Evolutionary conservation across 1,140 invertebrate genomes (phyloP).

Genomic region (Drosophila pachea): DNA sequence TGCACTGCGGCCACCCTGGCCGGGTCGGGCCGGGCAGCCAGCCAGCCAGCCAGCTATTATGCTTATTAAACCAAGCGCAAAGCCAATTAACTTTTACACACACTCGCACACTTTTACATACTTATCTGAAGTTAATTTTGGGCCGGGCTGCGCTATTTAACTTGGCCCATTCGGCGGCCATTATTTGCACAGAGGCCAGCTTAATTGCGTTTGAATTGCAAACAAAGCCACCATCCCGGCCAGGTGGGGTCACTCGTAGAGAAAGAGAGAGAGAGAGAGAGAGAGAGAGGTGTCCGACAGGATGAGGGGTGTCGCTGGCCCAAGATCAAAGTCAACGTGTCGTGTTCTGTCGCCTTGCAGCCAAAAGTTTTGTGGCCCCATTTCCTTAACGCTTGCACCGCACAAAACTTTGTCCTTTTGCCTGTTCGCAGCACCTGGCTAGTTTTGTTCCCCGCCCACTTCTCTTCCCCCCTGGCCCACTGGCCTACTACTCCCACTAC

Average conservation of each 20-base stretch:
- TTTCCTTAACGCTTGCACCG: constrained; percentile 44
- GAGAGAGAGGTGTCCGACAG: background rate
- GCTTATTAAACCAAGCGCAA: constrained; percentile 65
- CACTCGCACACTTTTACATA: constrained; percentile 14
- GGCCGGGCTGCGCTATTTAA: constrained; percentile 37
- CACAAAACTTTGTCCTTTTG: constrained; percentile 68
- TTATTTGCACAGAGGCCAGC: constrained; percentile 40
- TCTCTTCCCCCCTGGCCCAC: background rate
- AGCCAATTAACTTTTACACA: constrained; percentile 60
- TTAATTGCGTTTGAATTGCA: constrained; percentile 65
- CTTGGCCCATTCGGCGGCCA: constrained; percentile 29
- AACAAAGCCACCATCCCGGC: constrained; percentile 44
- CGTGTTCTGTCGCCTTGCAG: constrained; percentile 61
- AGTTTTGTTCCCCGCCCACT: constrained; percentile 11
- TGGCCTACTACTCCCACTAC: background rate
- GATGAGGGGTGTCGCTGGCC: constrained; percentile 15
- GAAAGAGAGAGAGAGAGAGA: background rate
- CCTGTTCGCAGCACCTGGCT: constrained; percentile 32
- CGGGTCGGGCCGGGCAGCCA: background rate
- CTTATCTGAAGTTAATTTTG: constrained; percentile 39
- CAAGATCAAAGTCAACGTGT: constrained; percentile 74
- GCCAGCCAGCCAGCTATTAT: constrained; percentile 43
- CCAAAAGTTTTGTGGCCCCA: constrained; percentile 52
- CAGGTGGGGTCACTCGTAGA: background rate
- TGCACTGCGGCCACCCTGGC: constrained; percentile 11